Evolutionary conservation across 53 echinoderm and acorn worm species (phyloP), one percentile per base, ranked within the genome.

Genomic region (Echinarachnius parma): DNA sequence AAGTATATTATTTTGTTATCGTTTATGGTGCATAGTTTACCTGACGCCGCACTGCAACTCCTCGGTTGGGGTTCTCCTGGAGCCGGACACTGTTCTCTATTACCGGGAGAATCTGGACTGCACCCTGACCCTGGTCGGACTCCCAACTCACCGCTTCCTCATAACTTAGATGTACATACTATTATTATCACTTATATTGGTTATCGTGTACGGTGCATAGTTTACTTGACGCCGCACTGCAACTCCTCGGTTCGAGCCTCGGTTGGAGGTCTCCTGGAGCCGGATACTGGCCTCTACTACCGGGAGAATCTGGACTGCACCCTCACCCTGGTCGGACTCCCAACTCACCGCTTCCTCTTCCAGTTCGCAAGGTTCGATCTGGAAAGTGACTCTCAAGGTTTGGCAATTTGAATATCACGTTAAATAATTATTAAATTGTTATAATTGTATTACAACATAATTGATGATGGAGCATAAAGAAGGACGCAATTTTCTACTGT

Each of bases 51-150:
- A 75, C 78, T 93, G 93, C 70, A 86, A 86, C 48, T 55, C 48
- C 21, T 76, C 83, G 34, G 71, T 93, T 25, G 93, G 80, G 4
- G 93, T 89, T 21, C 80, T 93, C n/a, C 67, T 93, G 16, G 93
- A 93, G 49, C 86, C 93, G 0, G 93, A 93, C 33, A 50, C 49
- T 8, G 82, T 83, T 16, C 81, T 93, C 15, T 80, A 86, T 46
- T 93, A 93, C 76, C 63, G 63, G 59, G 83, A 67, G 55, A 93
- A 93, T 70, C 44, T 84, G 16, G 89, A 93, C 63, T 93, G 93
- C 62, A 71, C 66, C 45, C 56, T 78, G 9, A 80, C 74, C 3
- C 93, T 93, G 35, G 4, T 28, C 28, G 74, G 56, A 16, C 14
- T 24, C 10, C 56, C 74, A 0, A 61, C 59, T n/a, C 64, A 60